A percentile compares a stretch with the other conserved stretches of the same genome.
These are phyloP conservation scores for Dusona sp. DNA, from an alignment of 2,888 invertebrate species.

Conservation along the genomic window DNA sequence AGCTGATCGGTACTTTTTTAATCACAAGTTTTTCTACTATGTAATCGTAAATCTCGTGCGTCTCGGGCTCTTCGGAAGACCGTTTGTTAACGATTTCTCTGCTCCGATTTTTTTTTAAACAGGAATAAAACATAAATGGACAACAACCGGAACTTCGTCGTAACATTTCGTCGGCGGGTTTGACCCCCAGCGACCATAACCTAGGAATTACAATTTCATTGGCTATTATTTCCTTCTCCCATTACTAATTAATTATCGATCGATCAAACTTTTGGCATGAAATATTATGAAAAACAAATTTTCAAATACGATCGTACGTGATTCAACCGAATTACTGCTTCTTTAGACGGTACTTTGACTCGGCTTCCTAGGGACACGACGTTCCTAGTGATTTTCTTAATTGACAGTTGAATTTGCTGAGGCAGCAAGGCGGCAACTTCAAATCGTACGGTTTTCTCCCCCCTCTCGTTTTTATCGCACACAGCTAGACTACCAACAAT, in stretches of 20 bases:
- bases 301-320: neutral
- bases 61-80: slow-evolving; percentile 32
- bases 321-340: neutral
- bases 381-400: slow-evolving; percentile 14
- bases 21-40: slow-evolving; percentile 77
- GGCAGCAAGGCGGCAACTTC: slow-evolving; percentile 55
- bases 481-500: too few relatives aligned
- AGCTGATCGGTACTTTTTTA: slow-evolving; percentile 72
- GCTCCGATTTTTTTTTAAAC: slow-evolving; percentile 32
- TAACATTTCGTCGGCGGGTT: neutral
- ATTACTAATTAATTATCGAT: neutral
- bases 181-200: neutral
- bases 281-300: too few relatives aligned
- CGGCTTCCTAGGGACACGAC: slow-evolving; percentile 10
- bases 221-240: neutral
- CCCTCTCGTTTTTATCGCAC: too few relatives aligned
- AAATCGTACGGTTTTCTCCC: slow-evolving; percentile 12
- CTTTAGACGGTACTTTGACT: neutral
- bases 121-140: slow-evolving; percentile 57
- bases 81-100: neutral
- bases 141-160: slow-evolving; percentile 40
- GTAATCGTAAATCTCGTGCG: slow-evolving; percentile 72
- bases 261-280: too few relatives aligned
- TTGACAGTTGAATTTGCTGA: neutral
- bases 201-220: neutral